A percentile compares a stretch with the other conserved stretches of the same genome.
Conservation (phyloP, 2,888 invertebrate genomes). For the Drosophila vallismaia region DNA sequence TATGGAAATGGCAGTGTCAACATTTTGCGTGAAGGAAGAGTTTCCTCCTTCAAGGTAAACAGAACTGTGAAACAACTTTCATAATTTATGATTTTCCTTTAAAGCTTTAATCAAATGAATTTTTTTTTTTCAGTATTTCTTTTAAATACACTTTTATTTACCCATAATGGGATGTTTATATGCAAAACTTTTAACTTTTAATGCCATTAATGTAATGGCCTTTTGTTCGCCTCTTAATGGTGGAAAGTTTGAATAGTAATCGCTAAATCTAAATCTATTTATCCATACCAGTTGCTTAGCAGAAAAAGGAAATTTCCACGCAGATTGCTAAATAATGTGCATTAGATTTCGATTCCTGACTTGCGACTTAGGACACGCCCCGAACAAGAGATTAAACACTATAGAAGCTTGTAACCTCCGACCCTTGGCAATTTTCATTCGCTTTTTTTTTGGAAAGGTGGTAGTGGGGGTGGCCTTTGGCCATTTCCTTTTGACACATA, state of each 20-base stretch:
- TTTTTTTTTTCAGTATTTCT: not conserved
- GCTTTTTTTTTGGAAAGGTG: conserved; percentile 13
- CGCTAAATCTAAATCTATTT: not conserved
- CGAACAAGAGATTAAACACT: conserved; percentile 44
- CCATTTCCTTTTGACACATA: conserved; percentile 64
- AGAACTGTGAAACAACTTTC: not conserved
- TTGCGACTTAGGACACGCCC: conserved; percentile 26
- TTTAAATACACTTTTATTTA: not conserved
- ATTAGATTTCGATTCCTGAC: conserved; percentile 32
- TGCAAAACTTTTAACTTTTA: not conserved
- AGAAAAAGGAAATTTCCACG: conserved; percentile 5
- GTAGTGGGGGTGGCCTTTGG: conserved; percentile 33
- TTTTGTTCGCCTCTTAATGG: not conserved
- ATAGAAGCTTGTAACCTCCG: conserved; percentile 28
- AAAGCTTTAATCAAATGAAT: not conserved
- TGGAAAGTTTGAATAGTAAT: not conserved
- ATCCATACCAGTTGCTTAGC: not conserved
- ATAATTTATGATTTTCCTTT: not conserved
- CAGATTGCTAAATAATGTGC: conserved; percentile 32
- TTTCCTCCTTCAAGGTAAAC: not conserved
- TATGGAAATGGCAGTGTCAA: not conserved
- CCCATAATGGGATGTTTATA: not conserved
- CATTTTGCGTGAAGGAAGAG: not conserved
- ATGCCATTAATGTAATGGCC: not conserved
- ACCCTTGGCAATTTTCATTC: conserved; percentile 5